Percentiles rank a stretch among this genome's conserved stretches.
phyloP scores from a whole-genome alignment of 1,140 invertebrate genomes.

The Temnothorax longispinosus region DNA sequence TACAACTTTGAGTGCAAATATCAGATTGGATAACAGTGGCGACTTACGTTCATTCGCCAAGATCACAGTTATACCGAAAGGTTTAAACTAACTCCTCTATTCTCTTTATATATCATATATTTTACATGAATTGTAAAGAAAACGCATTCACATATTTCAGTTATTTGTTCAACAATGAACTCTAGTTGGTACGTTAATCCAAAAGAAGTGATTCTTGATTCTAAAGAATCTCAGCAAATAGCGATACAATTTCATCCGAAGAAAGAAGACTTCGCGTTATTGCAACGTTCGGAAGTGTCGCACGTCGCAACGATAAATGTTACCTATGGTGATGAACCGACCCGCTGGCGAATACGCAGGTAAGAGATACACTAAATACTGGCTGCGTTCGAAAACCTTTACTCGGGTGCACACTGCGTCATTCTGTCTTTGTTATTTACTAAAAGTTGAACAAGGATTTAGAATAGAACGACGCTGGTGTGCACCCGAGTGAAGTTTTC shows the following conservation, averaged over 20 bases:
- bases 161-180: conserved; percentile 80
- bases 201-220: conserved; percentile 79
- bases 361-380: conserved; percentile 44
- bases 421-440: too few relatives aligned
- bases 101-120: background rate
- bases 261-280: conserved; percentile 78
- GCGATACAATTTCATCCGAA: conserved; percentile 81
- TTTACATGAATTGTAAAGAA: conserved; percentile 8
- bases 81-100: conserved; percentile 65
- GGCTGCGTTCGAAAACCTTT: too few relatives aligned
- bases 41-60: conserved; percentile 84
- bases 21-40: conserved; percentile 84
- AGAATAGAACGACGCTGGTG: too few relatives aligned
- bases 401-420: too few relatives aligned
- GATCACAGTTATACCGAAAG: conserved; percentile 83
- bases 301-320: conserved; percentile 82
- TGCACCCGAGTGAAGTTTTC: too few relatives aligned
- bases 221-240: conserved; percentile 78
- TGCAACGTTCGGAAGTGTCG: conserved; percentile 76
- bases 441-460: too few relatives aligned
- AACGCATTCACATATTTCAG: conserved; percentile 69
- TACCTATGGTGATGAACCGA: conserved; percentile 83
- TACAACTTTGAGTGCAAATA: conserved; percentile 77
- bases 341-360: conserved; percentile 83
- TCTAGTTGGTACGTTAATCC: conserved; percentile 82